These are phyloP conservation scores for Blomia tropicalis DNA, from an alignment of 2,888 invertebrate species.

Conservation along the genomic window DNA sequence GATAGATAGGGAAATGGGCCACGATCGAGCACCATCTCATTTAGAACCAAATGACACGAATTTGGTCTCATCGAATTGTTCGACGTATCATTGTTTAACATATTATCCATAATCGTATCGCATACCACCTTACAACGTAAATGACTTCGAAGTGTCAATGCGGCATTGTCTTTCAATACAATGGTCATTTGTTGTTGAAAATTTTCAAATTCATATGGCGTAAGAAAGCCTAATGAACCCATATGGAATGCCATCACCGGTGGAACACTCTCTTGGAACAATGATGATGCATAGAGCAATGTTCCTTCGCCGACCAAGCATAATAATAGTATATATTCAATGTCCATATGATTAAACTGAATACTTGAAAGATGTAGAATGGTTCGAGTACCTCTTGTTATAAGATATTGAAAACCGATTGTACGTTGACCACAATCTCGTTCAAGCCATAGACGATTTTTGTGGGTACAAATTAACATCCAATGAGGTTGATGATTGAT, in stretches of 20 bases:
- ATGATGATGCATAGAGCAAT: slow-evolving; percentile 73
- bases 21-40: slow-evolving; percentile 95
- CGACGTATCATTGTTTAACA: neutral
- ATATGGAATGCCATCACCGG: slow-evolving; percentile 96
- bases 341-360: no score
- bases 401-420: no score
- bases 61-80: no score
- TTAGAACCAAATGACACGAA: slow-evolving; percentile 53
- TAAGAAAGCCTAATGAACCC: slow-evolving; percentile 85
- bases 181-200: slow-evolving; percentile 84
- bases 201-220: slow-evolving; percentile 85
- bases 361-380: no score
- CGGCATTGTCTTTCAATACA: slow-evolving; percentile 86
- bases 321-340: no score
- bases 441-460: no score
- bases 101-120: slow-evolving; percentile 28
- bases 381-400: no score
- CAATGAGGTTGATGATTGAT: no score
- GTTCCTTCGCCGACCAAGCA: slow-evolving; percentile 96
- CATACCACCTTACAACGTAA: slow-evolving; percentile 69
- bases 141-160: slow-evolving; percentile 70
- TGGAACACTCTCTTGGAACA: slow-evolving; percentile 89
- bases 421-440: no score
- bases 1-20: slow-evolving; percentile 87
- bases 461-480: no score